Percentiles rank a stretch among this genome's conserved stretches.
These are phyloP conservation scores for Euglossa dilemma DNA, from an alignment of 1,140 invertebrate species.

Conservation along the genomic window DNA sequence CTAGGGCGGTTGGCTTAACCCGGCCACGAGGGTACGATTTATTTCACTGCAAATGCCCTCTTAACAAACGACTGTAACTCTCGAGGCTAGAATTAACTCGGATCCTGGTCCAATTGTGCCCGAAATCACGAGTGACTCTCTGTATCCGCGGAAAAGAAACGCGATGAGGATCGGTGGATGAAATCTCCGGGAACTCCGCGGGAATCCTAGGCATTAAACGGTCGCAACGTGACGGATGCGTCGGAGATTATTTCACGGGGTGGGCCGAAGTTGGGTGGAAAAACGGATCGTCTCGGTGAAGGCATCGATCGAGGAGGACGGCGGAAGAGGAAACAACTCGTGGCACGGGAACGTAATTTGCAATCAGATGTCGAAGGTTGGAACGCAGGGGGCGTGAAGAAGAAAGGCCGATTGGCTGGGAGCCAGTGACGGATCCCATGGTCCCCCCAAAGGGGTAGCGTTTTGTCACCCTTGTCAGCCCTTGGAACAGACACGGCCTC, in stretches of 20 bases:
- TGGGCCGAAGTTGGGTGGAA: not conserved
- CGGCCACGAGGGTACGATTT: not conserved
- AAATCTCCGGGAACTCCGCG: not conserved
- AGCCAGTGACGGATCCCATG: conserved; percentile 60
- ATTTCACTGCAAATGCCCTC: not conserved
- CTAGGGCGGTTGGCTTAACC: not conserved
- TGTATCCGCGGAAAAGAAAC: not conserved
- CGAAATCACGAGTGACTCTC: not conserved
- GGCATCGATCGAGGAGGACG: conserved; percentile 31
- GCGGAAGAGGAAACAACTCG: conserved; percentile 10
- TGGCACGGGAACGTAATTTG: conserved; percentile 57
- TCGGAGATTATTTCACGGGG: conserved; percentile 10
- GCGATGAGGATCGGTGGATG: too few species aligned
- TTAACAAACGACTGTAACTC: not conserved
- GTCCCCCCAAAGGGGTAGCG: conserved; percentile 40
- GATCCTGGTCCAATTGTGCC: not conserved
- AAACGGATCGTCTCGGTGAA: conserved; percentile 2
- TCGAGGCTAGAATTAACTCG: not conserved
- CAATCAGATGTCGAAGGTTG: conserved; percentile 58
- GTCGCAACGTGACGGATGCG: not conserved
- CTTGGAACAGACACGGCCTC: conserved; percentile 1
- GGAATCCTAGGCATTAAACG: not conserved
- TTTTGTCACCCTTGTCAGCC: conserved; percentile 61
- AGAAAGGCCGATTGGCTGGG: conserved; percentile 54
- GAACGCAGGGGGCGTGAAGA: conserved; percentile 42